These are phyloP conservation scores for Tortrix viridana DNA, from an alignment of 2,888 invertebrate species.

Conservation along the genomic window DNA sequence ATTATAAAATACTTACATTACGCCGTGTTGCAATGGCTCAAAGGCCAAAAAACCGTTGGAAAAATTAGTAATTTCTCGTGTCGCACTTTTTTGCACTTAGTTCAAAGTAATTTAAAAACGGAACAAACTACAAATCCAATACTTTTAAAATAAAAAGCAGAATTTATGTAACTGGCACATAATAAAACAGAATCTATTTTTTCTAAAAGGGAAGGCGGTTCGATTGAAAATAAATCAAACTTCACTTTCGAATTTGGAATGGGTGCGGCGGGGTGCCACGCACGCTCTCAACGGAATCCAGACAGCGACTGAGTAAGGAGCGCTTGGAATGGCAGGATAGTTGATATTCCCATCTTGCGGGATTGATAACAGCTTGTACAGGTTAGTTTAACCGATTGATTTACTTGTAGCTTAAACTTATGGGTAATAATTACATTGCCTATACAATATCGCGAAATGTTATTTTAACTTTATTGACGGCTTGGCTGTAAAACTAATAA, in stretches of 20 bases:
- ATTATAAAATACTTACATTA: constrained; percentile 32
- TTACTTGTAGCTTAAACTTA: neutral
- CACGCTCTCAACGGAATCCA: constrained; percentile 24
- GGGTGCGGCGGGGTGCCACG: constrained; percentile 9
- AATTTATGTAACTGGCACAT: constrained; percentile 1
- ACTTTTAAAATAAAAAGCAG: neutral
- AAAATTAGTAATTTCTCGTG: neutral
- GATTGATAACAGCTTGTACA: neutral
- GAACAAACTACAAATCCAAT: neutral
- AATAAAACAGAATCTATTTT: neutral
- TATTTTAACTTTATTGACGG: no score
- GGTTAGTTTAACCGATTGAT: neutral
- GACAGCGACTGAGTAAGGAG: constrained; percentile 20
- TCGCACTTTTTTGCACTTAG: constrained; percentile 18
- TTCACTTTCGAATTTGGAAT: constrained; percentile 17
- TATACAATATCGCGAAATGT: no score
- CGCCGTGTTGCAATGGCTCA: constrained; percentile 8
- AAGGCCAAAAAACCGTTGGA: constrained; percentile 10
- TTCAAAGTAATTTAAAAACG: constrained; percentile 9
- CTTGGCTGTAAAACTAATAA: no score
- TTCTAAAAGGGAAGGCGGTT: neutral
- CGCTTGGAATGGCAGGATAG: constrained; percentile 8
- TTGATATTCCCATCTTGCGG: constrained; percentile 2
- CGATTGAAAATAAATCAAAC: neutral
- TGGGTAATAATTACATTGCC: no score